Evolutionary conservation across 2,797 vertebrate species (phyloP), one percentile per base, ranked within the genome.

Genomic region (Clarias pachynema): DNA sequence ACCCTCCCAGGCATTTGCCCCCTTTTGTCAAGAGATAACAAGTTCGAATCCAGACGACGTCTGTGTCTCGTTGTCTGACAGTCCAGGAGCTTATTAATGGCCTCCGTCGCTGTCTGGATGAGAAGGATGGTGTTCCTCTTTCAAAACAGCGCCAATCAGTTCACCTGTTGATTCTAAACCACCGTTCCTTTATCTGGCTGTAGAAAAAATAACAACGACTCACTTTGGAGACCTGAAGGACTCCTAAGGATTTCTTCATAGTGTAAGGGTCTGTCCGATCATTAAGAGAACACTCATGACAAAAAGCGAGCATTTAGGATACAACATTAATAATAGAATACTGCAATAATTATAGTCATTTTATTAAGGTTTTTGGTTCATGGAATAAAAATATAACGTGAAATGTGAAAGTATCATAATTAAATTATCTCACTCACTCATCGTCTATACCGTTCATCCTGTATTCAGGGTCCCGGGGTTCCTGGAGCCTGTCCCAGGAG

Each of bases 1-100:
- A 62, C 57, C 57, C 22, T 62, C 12, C 57, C 31, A 37, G 75
- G 56, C 31, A 62, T n/a, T 79, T 18, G 20, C n/a, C n/a, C 57
- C 31, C 57, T 62, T 57, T 62, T 40, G 5, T 37, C 56, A 60
- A 37, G 75, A 60, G 57, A 60, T 60, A 60, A 59, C 20, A 59
- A 78, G 57, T 79, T 62, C 40, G 57, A 62, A 40, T 62, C 22
- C 75, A 62, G 75, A 62, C 12, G 31, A 34, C 6, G 57, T 63
- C 34, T 44, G 18, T 26, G 37, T 65, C 79, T 66, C 40, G 8
- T 66, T 31, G 62, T 22, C 60, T 80, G 60, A 80, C 79, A 53
- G 62, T 53, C 62, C n/a, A 14, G 31, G 34, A 80, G 79, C 65
- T 65, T 79, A n/a, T 80, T 66, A 66, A 40, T 80, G 78, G 78